phyloP scores from a whole-genome alignment of 2,888 invertebrate species.

The Zonitis immaculata region DNA sequence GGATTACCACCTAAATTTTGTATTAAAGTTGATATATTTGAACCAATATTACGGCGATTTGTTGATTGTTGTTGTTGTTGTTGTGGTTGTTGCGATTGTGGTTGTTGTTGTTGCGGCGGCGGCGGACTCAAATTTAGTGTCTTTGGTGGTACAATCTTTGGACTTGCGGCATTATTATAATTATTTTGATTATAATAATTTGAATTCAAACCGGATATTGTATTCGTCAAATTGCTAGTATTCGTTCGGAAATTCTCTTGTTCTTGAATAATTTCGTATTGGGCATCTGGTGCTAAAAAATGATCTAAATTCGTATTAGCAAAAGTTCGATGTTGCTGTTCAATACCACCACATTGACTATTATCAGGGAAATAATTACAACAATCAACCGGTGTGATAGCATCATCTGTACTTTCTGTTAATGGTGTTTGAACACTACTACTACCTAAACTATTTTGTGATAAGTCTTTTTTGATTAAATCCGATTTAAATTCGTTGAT shows the following conservation, averaged over 20 bases:
- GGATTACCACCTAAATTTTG: conserved; percentile 50
- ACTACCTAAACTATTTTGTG: conserved; percentile 41
- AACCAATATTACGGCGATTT: conserved; percentile 43
- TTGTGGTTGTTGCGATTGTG: not conserved
- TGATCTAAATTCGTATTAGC: conserved; percentile 32
- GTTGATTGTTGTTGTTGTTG: conserved; percentile 18
- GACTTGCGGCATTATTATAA: conserved; percentile 26
- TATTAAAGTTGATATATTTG: conserved; percentile 50
- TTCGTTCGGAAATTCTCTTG: conserved; percentile 39
- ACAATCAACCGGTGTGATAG: conserved; percentile 42
- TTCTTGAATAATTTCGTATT: conserved; percentile 58
- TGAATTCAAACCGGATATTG: conserved; percentile 46
- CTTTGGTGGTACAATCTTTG: conserved; percentile 42
- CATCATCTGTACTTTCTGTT: conserved; percentile 48
- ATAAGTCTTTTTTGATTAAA: conserved; percentile 41
- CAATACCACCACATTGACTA: not conserved
- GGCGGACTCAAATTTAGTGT: conserved; percentile 31
- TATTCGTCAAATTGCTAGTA: conserved; percentile 44
- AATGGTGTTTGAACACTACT: conserved; percentile 46
- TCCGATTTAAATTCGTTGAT: conserved; percentile 32
- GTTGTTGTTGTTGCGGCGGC: not conserved
- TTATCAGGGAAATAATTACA: conserved; percentile 43
- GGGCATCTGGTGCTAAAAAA: conserved; percentile 58
- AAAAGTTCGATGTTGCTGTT: conserved; percentile 27
- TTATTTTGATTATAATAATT: conserved; percentile 42